These are phyloP conservation scores for Eupithecia insigniata DNA, from an alignment of 2,888 invertebrate species.

Conservation along the genomic window DNA sequence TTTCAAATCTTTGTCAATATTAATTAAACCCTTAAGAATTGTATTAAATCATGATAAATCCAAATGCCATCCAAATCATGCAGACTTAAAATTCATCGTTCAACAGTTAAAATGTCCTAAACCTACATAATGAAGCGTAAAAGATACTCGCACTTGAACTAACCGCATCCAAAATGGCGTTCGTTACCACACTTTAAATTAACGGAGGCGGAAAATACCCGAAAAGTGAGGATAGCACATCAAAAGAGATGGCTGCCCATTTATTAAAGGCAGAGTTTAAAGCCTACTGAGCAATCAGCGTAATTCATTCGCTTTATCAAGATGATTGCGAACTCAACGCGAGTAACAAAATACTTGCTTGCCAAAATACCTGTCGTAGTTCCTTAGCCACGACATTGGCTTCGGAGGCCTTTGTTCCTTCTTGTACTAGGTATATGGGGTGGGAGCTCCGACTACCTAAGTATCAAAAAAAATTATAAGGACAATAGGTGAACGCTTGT, in stretches of 20 bases:
- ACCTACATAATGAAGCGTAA: background rate
- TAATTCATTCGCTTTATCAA: slow-evolving; percentile 15
- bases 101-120: background rate
- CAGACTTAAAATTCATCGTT: no score
- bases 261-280: slow-evolving; percentile 13
- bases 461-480: no score
- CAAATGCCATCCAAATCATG: no score
- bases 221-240: slow-evolving; percentile 18
- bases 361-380: background rate
- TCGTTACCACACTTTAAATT: slow-evolving; percentile 14
- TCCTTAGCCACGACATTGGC: background rate
- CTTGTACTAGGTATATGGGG: no score
- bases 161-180: slow-evolving; percentile 6
- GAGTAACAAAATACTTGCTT: background rate
- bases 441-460: no score
- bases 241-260: slow-evolving; percentile 11
- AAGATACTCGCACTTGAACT: background rate
- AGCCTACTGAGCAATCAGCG: slow-evolving; percentile 8
- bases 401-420: no score
- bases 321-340: background rate
- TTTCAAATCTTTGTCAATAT: no score
- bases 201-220: slow-evolving; percentile 20
- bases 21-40: no score
- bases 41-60: no score
- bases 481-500: no score